Conservation (phyloP, 2,888 invertebrate species). For the Arenicola marina region DNA sequence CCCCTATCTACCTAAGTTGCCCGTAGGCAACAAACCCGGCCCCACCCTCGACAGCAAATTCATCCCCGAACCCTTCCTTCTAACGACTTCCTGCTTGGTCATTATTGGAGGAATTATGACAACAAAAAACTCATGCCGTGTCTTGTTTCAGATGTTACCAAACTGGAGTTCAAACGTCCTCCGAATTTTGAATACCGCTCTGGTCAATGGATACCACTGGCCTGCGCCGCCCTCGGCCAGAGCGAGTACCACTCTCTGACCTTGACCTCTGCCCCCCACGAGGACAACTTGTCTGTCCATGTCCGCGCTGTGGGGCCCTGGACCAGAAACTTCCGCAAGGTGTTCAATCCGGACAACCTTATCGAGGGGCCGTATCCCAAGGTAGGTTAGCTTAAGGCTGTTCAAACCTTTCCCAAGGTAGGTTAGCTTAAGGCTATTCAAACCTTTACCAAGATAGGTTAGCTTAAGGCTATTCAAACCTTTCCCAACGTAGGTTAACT, state of each 20-base stretch:
- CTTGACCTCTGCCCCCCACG: constrained; percentile 61
- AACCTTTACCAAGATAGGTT: too few species aligned
- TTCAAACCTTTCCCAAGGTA: too few species aligned
- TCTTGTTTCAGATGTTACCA: constrained; percentile 66
- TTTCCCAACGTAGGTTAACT: too few species aligned
- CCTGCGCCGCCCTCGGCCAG: constrained; percentile 66
- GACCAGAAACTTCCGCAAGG: constrained; percentile 56
- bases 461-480: too few species aligned
- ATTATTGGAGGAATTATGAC: too few species aligned
- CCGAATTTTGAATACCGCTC: constrained; percentile 69
- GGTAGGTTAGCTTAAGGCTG: too few species aligned
- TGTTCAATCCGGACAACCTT: constrained; percentile 45
- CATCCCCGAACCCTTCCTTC: too few species aligned
- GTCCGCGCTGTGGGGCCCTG: constrained; percentile 58
- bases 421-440: too few species aligned
- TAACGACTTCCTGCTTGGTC: too few species aligned
- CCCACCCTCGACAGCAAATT: too few species aligned
- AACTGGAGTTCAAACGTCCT: constrained; percentile 67
- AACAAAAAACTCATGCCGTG: neutral
- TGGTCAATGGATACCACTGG: constrained; percentile 71
- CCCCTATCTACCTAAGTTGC: too few species aligned
- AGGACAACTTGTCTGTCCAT: constrained; percentile 55
- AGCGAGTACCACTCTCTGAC: constrained; percentile 61
- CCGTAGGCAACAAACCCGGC: too few species aligned
- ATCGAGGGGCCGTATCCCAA: constrained; percentile 54